Base-by-base conservation (phyloP, 2,113 vertebrate genomes). In the Aegithalos caudatus region DNA sequence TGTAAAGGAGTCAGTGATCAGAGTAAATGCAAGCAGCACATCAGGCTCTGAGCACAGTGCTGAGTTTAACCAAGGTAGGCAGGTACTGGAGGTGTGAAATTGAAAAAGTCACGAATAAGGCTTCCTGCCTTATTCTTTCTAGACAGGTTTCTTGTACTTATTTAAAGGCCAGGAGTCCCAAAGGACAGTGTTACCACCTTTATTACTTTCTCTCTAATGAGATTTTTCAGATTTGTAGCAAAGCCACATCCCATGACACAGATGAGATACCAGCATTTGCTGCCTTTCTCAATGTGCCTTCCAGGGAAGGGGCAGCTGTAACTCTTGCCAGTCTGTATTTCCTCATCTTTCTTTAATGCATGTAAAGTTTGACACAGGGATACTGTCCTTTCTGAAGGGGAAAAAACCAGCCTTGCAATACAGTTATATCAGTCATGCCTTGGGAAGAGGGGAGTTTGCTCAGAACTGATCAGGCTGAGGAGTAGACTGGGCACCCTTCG, bases 121-220 rank as follows among this genome's bases (percentile, higher is more conserved):
- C 58, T 92, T 92, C 84, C 56, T 94, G 73, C 70, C 33, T 64
- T 91, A 56, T 80, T 86, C 89, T 94, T 96, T 81, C 70, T 51
- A 74, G 91, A 66, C 66, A 84, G 60, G 44, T 71, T 90, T 92
- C 78, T 88, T 94, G 78, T 88, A 67, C 84, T 94, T 82, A 61
- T 60, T 95, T 86, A 85, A 96, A 90, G 87, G 90, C 90, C 9
- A 47, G 69, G 51, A 53, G 38, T 95, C 72, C 78, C 79, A 65
- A 64, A 83, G 62, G 89, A 80, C 45, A 86, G 47, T 53, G 62
- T 62, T 81, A 50, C 48, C 71, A 57, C 57, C 65, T 90, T 96
- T 92, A 97, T 94, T 97, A 95, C 77, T 92, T 90, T 96, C 57
- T 91, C 23, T 76, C 69, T 96, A 91, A 96, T 94, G 81, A 95